Conservation (phyloP, 2,113 vertebrate genomes). For the Peromyscus californicus region DNA sequence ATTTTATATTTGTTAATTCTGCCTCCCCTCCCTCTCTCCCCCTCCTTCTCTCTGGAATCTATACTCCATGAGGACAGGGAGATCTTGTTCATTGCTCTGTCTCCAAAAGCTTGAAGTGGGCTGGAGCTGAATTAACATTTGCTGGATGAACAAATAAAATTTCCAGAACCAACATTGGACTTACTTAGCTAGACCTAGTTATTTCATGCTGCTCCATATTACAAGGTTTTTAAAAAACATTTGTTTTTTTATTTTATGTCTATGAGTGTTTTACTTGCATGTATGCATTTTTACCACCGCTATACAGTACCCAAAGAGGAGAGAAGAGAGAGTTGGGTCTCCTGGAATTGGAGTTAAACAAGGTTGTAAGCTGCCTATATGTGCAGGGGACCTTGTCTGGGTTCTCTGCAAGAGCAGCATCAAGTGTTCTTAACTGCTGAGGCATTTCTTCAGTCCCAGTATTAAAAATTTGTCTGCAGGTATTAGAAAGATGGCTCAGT, state of each 20-base stretch:
- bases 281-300: not conserved
- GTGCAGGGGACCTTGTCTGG: not conserved
- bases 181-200: not conserved
- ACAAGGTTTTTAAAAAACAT: not conserved
- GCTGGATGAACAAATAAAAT: not conserved
- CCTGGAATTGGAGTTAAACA: not conserved
- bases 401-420: not conserved
- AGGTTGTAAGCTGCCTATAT: not conserved
- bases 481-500: not conserved
- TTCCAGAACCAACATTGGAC: not conserved
- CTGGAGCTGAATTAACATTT: not conserved
- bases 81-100: not conserved
- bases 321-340: not conserved
- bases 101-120: not conserved
- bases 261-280: not conserved
- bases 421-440: not conserved
- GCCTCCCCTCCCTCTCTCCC: not conserved
- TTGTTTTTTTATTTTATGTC: not conserved
- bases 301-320: not conserved
- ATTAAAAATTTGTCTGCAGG: constrained; percentile 3
- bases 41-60: not conserved
- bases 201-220: not conserved
- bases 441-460: not conserved
- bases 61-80: not conserved
- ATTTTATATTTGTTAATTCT: not conserved